Percentiles rank a stretch among this genome's conserved stretches.
These are phyloP conservation scores for Neolamprologus brichardi DNA, from an alignment of 2,113 vertebrate species.

Conservation along the genomic window DNA sequence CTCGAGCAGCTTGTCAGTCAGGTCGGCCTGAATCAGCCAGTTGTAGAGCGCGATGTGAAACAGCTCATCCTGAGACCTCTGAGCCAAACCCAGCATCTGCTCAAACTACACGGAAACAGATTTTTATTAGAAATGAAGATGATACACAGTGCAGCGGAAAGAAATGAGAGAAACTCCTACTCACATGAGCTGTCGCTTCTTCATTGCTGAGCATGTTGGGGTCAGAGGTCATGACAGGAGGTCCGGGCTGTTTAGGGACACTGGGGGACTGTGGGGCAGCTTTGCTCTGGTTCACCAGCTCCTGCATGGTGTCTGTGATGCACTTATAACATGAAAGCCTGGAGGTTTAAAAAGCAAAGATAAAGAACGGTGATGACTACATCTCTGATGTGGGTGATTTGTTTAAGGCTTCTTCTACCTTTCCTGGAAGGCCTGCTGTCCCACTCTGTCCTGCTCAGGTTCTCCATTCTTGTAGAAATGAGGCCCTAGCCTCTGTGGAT, in stretches of 20 bases:
- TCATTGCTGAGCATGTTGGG: slow-evolving; percentile 98
- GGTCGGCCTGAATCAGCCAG: slow-evolving; percentile 93
- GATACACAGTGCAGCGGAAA: neutral
- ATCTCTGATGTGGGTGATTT: neutral
- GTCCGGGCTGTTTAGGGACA: slow-evolving; percentile 95
- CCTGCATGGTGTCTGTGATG: slow-evolving; percentile 96
- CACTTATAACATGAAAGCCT: slow-evolving; percentile 94
- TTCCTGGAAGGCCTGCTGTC: slow-evolving; percentile 91
- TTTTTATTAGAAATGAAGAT: neutral
- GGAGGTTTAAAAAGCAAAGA: neutral
- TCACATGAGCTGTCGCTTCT: slow-evolving; percentile 93
- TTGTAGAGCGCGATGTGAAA: slow-evolving; percentile 97
- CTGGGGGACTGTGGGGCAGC: slow-evolving; percentile 97
- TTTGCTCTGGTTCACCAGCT: slow-evolving; percentile 95
- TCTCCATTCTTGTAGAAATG: slow-evolving; percentile 98
- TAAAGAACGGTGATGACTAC: neutral
- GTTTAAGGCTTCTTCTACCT: slow-evolving; percentile 59
- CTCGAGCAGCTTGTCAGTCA: slow-evolving; percentile 91
- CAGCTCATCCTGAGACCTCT: slow-evolving; percentile 91
- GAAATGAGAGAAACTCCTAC: slow-evolving; percentile 17
- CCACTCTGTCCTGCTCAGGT: slow-evolving; percentile 88
- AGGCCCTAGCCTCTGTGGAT: slow-evolving; percentile 91
- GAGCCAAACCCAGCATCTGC: slow-evolving; percentile 88
- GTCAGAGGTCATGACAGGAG: slow-evolving; percentile 91
- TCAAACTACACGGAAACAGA: slow-evolving; percentile 79